Base-by-base conservation (phyloP, 2,113 vertebrate species). In the Calonectris borealis region DNA sequence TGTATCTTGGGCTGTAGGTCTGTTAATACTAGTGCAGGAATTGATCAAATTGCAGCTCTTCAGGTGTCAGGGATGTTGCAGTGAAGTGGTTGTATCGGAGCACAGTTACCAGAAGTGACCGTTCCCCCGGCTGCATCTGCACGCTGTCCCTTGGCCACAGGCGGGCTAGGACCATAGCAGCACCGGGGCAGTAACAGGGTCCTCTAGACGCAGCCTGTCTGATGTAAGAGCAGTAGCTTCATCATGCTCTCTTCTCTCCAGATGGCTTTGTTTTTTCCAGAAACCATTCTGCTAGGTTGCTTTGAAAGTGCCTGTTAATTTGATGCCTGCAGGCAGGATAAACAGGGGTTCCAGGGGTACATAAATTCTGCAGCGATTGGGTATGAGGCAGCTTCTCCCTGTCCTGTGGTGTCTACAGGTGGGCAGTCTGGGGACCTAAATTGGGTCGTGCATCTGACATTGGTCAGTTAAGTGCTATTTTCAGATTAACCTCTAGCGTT, bases 61-160 rank as follows among this genome's bases (percentile, higher is more conserved):
- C 29, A 6, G 38, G 11, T 25, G 55, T 4, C 57, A 16, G 73
- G n/a, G 69, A 15, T 72, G 61, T 16, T n/a, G 51, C 42, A 73
- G 4, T 52, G 15, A 20, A 57, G 38, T 11, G 64, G 14, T 19
- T 80, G 40, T 18, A 20, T 20, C 0, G 2, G 27, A 83, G 68
- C 42, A 32, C 13, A 27, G 1, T 51, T 44, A 52, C 16, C 36
- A 55, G 18, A 40, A 76, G 46, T n/a, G 64, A 31, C 60, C 1
- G 7, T 54, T 58, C 19, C 17, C 16, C 15, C 0, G 3, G n/a
- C 13, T 4, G 0, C 5, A 1, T 24, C 38, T 1, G 0, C 13
- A 3, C 0, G 0, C 31, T 57, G 13, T 34, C 42, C 36, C 14
- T 87, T 49, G 57, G 38, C 36, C 3, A 2, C 17, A 9, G 11